Evolutionary conservation across 2,113 vertebrate species (phyloP).

Genomic region (Elanus axillaris): DNA sequence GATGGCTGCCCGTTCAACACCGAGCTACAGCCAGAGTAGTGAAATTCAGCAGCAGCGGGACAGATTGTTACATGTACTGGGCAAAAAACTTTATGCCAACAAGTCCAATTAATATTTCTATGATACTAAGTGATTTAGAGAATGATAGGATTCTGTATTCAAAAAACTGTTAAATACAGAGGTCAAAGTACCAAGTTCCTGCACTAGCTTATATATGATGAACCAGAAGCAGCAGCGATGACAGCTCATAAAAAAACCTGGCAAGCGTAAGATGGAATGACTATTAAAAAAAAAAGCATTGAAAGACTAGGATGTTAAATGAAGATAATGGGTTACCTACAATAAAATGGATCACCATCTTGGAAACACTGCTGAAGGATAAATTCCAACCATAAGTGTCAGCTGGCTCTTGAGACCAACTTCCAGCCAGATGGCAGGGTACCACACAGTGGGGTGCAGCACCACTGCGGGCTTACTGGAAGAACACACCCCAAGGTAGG

Average conservation of each 20-base stretch:
- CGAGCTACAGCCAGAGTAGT: rapidly evolving
- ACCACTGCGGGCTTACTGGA: neutral
- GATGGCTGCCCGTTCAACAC: too few species aligned
- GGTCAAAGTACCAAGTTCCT: neutral
- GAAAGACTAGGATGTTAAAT: neutral
- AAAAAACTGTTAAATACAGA: neutral
- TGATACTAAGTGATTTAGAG: neutral
- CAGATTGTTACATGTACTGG: rapidly evolving
- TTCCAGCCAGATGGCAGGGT: neutral
- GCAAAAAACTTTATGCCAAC: neutral
- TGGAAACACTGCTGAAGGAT: neutral
- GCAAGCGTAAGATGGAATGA: neutral
- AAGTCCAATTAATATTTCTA: neutral
- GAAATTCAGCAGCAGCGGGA: neutral
- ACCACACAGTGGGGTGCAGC: neutral
- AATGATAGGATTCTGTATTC: neutral
- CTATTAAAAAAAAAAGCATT: neutral
- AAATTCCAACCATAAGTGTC: neutral
- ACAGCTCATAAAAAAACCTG: neutral
- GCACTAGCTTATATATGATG: neutral
- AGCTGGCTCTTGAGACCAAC: neutral
- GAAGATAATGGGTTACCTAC: neutral
- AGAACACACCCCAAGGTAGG: neutral
- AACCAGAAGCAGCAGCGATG: neutral
- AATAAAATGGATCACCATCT: neutral